Evolutionary conservation across 1,140 invertebrate species (phyloP), one percentile per base, ranked within the genome.

Genomic region (Cheumatopsyche charites): DNA sequence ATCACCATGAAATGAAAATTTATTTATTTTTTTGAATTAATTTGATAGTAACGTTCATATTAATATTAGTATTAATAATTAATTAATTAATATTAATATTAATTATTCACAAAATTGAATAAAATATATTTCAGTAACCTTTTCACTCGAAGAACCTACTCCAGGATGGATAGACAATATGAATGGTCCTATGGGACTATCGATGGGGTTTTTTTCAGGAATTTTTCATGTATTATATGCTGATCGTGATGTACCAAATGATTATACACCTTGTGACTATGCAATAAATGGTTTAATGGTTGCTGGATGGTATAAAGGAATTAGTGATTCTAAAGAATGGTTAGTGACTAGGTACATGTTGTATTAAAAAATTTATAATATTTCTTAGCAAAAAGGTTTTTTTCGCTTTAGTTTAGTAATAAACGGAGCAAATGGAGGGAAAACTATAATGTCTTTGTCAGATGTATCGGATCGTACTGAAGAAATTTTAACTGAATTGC

Each of bases 281-380:
- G 94, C 95, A 55, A 95, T 96, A 78, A 98, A 98, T 83, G 85
- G 95, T 76, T 94, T 98, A 89, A 92, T 98, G 55, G 90, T 91
- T 25, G 90, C 92, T 61, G 95, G 92, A 49, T 96, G 93, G 91
- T 70, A 70, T 25, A 61, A 21, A 42, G 66, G 66, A 0, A 68
- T 36, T 41, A 55, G 42, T 41, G 23, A 36, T 29, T 26, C 15
- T 3, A 68, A 68, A 36, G 66, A 55, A 15, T 68, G 66, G 66
- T 68, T 55, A 26, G 17, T 12, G n/a, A 42, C 2, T 25, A 25
- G 1, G 21, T 58, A 36, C 3, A 4, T 36, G 9, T 36, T 36
- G 3, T 4, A 36, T 36, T 3, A 36, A 3, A 36, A 4, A 36
- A 36, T 36, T n/a, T n/a, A n/a, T n/a, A n/a, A n/a, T n/a, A n/a